Evolutionary conservation across 2,113 vertebrate genomes (phyloP).

Genomic region (Campylomormyrus numenius): DNA sequence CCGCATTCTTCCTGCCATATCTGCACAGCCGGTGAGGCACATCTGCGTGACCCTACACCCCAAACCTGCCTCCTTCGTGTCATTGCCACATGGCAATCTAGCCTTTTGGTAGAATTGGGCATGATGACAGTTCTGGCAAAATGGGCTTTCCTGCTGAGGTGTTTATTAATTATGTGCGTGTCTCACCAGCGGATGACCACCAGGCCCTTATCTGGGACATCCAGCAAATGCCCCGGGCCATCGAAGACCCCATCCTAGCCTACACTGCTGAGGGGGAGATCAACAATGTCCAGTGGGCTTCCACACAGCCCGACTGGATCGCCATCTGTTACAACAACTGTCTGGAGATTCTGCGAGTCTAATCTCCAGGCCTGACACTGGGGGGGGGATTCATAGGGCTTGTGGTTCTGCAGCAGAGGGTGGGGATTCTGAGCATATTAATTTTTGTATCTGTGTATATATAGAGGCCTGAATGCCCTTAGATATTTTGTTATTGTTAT

Average conservation of each 20-base stretch:
- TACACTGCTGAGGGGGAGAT: conserved; percentile 98
- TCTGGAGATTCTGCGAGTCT: conserved; percentile 95
- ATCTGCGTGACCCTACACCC: background rate
- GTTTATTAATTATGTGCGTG: background rate
- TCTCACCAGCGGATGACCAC: conserved; percentile 83
- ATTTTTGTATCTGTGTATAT: background rate
- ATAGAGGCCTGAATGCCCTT: background rate
- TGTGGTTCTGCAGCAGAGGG: background rate
- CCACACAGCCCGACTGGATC: conserved; percentile 98
- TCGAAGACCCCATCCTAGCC: conserved; percentile 97
- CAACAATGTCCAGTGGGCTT: conserved; percentile 99
- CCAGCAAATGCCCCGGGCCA: conserved; percentile 97
- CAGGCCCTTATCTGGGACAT: conserved; percentile 99
- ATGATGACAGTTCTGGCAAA: background rate
- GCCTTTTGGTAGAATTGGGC: background rate
- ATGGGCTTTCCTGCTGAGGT: background rate
- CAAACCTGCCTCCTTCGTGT: background rate
- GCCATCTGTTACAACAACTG: conserved; percentile 99
- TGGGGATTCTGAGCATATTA: background rate
- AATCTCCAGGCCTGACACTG: conserved; percentile 33
- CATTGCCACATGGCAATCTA: background rate
- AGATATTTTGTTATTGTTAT: background rate
- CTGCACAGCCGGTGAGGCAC: conserved; percentile 84
- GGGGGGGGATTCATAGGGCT: background rate
- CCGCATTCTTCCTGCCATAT: conserved; percentile 98